Evolutionary conservation across 2,888 invertebrate species (phyloP), one percentile per base, ranked within the genome.

Genomic region (Leuctra nigra): DNA sequence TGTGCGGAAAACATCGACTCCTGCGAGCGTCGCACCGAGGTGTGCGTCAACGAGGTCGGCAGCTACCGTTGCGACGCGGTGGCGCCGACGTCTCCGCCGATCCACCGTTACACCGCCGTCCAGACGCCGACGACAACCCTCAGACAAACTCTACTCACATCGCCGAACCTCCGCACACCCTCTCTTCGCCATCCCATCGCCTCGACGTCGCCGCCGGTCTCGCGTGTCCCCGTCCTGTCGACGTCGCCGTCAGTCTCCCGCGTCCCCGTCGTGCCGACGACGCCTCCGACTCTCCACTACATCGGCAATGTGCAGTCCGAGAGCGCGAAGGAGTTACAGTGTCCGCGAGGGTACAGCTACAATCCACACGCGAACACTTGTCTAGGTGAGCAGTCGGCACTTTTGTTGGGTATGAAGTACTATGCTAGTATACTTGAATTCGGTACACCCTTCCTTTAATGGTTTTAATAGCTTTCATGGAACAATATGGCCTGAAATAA

Each of bases 1-100:
- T 78, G 78, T 62, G 56, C 61, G 2, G 65, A 67, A 35, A 69
- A 69, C 2, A 63, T 66, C 9, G 70, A 77, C 62, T 22, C 57
- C 0, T 57, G 57, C 41, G 57, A 57, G 14, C 38, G 29, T 63
- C 61, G 46, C 66, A 66, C 56, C 33, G 50, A 57, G 44, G 24
- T 25, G 22, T 78, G 77, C 63, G 62, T 74, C 11, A 77, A 77
- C 68, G 74, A 75, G 1, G 67, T 72, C 0, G 78, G 78, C 0
- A 77, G 77, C 0, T 78, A 73, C 66, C 70, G 69, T 7, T 78
- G 78, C 61, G 66, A 70, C 14, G 52, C 53, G 2, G 20, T n/a
- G 2, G 20, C 11, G 39, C 4, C 16, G 4, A 18, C 39, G n/a
- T n/a, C n/a, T n/a, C n/a, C n/a, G n/a, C n/a, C n/a, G n/a, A n/a